Base-by-base conservation (phyloP, 2,797 vertebrate genomes). In the Hyperoplus immaculatus region DNA sequence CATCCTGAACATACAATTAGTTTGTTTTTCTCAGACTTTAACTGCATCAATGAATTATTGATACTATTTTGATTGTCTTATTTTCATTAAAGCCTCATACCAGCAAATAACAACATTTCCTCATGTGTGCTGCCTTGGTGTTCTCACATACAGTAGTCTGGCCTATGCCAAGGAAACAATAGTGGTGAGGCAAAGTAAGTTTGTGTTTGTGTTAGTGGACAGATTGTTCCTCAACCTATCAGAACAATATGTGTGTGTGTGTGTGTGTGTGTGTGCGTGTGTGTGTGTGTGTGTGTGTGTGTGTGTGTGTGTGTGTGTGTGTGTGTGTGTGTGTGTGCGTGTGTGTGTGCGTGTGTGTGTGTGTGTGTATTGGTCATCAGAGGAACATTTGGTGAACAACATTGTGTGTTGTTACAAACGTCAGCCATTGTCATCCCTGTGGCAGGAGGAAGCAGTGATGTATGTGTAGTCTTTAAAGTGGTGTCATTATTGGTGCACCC, bases 361-460 rank as follows among this genome's bases (percentile, higher is more conserved):
- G 69, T 70, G 60, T 74, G 76, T 67, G 71, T 78, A 83, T 67
- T 81, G 82, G 80, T 81, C 86, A 85, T 85, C 72, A 61, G 77
- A 83, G 69, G 60, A 61, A 76, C 75, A 78, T 87, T 85, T 54
- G 60, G 64, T 62, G 53, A 65, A 36, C 15, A 63, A 57, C 55
- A 59, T 7, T 21, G 54, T 62, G 57, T 75, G 47, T 65, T 47
- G 58, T 21, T 58, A 6, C 5, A 7, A n/a, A 46, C 10, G 18
- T 78, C 63, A 77, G 78, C 95, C 95, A 96, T 95, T 95, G 96
- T 95, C 96, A 96, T 97, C 96, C 96, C 95, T 93, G 94, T 96
- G 96, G 96, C 96, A 96, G 95, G 94, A 95, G 96, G 96, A 96
- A 96, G 96, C 96, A 95, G 95, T 97, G 96, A 97, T 97, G 97